phyloP scores from a whole-genome alignment of 2,797 vertebrate genomes.

The Oreonectes daqikongensis region DNA sequence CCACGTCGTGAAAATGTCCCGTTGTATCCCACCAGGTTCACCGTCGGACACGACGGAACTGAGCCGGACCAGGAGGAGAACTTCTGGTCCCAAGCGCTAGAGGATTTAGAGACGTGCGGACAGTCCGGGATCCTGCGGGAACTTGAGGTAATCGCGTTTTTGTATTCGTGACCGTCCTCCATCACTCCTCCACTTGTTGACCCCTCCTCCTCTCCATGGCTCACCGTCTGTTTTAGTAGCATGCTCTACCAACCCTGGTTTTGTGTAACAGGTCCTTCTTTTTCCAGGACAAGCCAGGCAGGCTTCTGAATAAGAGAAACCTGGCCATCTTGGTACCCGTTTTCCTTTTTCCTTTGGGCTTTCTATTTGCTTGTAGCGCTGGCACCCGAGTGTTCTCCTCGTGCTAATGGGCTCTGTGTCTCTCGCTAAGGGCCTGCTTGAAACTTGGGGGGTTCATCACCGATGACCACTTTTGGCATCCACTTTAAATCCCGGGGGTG shows the following conservation, averaged over 20 bases:
- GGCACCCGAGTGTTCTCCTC: constrained; percentile 56
- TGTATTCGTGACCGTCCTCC: background rate
- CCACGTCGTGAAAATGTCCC: constrained; percentile 23
- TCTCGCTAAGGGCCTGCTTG: constrained; percentile 53
- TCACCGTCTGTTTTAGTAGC: constrained; percentile 35
- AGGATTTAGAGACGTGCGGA: constrained; percentile 97
- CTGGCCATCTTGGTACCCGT: constrained; percentile 90
- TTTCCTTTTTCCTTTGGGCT: constrained; percentile 76
- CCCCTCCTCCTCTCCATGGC: background rate
- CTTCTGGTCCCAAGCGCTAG: constrained; percentile 98
- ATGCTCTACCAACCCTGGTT: constrained; percentile 59
- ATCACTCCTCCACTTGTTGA: background rate
- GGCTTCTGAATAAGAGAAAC: constrained; percentile 90
- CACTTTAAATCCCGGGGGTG: constrained; percentile 56
- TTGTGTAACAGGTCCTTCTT: constrained; percentile 75
- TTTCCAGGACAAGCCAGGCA: constrained; percentile 92
- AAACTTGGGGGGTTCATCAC: constrained; percentile 7
- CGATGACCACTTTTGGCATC: constrained; percentile 48
- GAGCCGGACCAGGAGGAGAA: constrained; percentile 97
- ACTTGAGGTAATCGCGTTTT: constrained; percentile 72
- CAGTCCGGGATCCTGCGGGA: constrained; percentile 97
- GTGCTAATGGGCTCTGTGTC: constrained; percentile 59
- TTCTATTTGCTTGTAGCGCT: constrained; percentile 72
- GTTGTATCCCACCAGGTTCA: constrained; percentile 77
- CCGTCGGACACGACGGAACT: constrained; percentile 84